Evolutionary conservation across 2,113 vertebrate genomes (phyloP).

Genomic region (Grallaria varia): DNA sequence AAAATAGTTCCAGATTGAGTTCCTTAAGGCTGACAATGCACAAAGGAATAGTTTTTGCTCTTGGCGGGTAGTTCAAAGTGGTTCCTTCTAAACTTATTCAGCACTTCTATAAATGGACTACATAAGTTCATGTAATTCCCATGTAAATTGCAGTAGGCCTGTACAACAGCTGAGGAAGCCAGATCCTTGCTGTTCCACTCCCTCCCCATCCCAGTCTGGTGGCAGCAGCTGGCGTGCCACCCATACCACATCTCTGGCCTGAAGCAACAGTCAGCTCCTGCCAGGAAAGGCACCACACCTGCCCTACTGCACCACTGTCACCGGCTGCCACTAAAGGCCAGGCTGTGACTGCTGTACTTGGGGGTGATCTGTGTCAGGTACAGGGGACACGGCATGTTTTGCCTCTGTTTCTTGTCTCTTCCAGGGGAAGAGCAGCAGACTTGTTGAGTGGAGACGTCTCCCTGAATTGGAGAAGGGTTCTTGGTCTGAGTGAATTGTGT

Average conservation of each 20-base stretch:
- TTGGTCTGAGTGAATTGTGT: neutral
- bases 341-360: neutral
- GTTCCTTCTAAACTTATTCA: neutral
- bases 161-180: neutral
- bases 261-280: neutral
- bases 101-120: neutral
- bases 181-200: neutral
- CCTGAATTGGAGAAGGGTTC: neutral
- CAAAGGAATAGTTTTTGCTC: neutral
- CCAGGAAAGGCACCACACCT: neutral
- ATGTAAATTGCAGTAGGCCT: neutral
- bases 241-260: neutral
- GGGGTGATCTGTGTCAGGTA: neutral
- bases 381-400: neutral
- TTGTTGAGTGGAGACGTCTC: neutral
- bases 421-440: neutral
- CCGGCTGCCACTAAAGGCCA: neutral
- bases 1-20: slow-evolving; percentile 41
- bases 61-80: slow-evolving; percentile 4
- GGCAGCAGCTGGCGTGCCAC: neutral
- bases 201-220: neutral
- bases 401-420: neutral
- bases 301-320: neutral
- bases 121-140: neutral
- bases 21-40: neutral